Evolutionary conservation across 2,797 vertebrate species (phyloP), one percentile per base, ranked within the genome.

Genomic region (Muscicapa striata): DNA sequence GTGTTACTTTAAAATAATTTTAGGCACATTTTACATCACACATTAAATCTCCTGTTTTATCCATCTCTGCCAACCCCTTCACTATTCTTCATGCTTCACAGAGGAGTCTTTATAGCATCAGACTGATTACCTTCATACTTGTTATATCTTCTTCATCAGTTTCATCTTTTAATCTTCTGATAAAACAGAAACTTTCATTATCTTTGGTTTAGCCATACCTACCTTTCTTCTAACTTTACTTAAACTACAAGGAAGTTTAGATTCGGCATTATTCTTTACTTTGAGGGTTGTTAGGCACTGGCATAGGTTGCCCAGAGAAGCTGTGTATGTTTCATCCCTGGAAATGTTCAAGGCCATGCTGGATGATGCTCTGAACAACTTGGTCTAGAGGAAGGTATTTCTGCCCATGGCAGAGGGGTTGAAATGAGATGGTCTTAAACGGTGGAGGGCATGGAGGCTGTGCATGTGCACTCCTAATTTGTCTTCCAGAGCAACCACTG

Each of bases 1-100:
- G 67, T 52, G 61, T 16, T 52, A 81, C 95, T 92, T 96, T 55
- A 90, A 82, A 88, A 41, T 32, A 77, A 77, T 85, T 95, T 93
- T 67, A 96, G 92, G 74, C 13, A 51, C 5, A 19, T 21, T 63
- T 81, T 20, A 30, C 40, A 38, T 6, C 36, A 7, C 22, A 24
- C 18, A 29, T 18, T 36, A 9, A 27, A 67, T n/a, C 10, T 55
- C 17, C 27, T 63, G n/a, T 15, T 13, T 62, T 58, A 63, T n/a
- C 8, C 7, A 45, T 16, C 15, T 58, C 22, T 84, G 29, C 9
- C 22, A 63, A n/a, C 45, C 43, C 24, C 32, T 64, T 70, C 21
- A 12, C 3, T 45, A 34, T 63, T 68, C 30, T 73, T n/a, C 27
- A 43, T 5, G 17, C 22, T 70, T 78, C 46, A 74, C 15, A 23